Conservation (phyloP, 2,797 vertebrate genomes). For the Mus minutoides region DNA sequence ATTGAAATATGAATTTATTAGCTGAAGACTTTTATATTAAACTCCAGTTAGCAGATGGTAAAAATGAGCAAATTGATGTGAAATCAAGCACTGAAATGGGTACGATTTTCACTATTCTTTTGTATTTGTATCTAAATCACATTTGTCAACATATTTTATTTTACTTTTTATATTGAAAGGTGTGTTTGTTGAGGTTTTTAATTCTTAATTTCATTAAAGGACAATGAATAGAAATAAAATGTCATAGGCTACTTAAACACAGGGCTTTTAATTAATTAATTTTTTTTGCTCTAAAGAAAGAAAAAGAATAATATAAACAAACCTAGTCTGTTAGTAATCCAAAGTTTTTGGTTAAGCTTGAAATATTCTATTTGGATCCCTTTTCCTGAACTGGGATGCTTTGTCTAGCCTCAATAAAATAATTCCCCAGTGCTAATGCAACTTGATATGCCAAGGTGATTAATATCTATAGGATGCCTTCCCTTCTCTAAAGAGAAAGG, state of each 20-base stretch:
- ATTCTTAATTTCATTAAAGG: not conserved
- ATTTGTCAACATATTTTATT: not conserved
- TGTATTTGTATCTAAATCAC: not conserved
- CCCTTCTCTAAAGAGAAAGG: not conserved
- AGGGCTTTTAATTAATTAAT: not conserved
- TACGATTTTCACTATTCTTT: not conserved
- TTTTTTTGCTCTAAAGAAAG: not conserved
- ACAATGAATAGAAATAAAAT: not conserved
- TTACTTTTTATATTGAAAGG: not conserved
- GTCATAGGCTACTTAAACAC: not conserved
- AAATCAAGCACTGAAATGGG: not conserved
- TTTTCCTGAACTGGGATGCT: not conserved
- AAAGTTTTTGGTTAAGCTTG: not conserved
- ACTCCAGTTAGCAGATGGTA: not conserved
- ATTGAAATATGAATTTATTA: slow-evolving; percentile 1
- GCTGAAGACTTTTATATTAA: not conserved
- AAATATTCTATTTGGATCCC: not conserved
- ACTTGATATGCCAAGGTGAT: not conserved
- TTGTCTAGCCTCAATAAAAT: not conserved
- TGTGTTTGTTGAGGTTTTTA: not conserved
- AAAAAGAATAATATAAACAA: not conserved
- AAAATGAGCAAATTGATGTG: not conserved
- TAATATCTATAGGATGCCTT: not conserved
- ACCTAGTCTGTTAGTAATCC: not conserved
- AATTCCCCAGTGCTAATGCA: not conserved